phyloP scores from a whole-genome alignment of 2,113 vertebrate species.

The Pan troglodytes region NHGRI_mPanTro3-v2.1_pri NC_072402.2:1756001-1756500 shows the following conservation, averaged over 20 bases:
- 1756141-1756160: neutral
- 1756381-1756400: too few relatives aligned
- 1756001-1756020: neutral
- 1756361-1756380: too few relatives aligned
- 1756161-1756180: neutral
- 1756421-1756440: neutral
- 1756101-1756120: neutral
- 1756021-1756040: slow-evolving; percentile 5
- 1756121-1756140: slow-evolving; percentile 38
- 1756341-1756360: too few relatives aligned
- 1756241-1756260: neutral
- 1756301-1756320: neutral
- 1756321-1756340: neutral
- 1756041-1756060: neutral
- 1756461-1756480: rapidly evolving
- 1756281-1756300: neutral
- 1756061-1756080: neutral
- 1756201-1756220: neutral
- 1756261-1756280: neutral
- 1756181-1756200: neutral
- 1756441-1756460: too few relatives aligned
- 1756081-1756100: neutral
- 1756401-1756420: rapidly evolving
- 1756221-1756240: neutral
- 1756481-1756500: rapidly evolving